Conservation (phyloP, 2,113 vertebrate species). For the Lepus europaeus region DNA sequence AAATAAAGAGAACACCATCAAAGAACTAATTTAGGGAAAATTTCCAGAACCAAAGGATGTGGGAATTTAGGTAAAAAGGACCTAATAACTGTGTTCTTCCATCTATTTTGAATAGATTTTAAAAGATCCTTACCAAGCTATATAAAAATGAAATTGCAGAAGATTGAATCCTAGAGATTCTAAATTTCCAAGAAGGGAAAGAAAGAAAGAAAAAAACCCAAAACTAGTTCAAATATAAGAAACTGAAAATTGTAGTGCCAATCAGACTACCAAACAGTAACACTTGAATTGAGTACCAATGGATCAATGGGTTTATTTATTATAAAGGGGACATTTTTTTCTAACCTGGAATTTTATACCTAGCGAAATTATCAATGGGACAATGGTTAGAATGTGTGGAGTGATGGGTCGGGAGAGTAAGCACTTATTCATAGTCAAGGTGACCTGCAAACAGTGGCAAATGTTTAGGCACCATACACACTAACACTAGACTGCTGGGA, state of each 20-base stretch:
- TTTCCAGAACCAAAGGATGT: background rate
- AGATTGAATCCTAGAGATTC: background rate
- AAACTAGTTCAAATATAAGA: background rate
- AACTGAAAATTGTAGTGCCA: constrained; percentile 18
- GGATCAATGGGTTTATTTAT: constrained; percentile 8
- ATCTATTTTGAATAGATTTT: background rate
- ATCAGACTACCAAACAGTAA: background rate
- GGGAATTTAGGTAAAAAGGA: background rate
- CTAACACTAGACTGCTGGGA: background rate
- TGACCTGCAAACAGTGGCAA: background rate
- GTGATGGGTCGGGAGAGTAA: background rate
- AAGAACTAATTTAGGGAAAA: constrained; percentile 39
- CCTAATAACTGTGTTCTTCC: background rate
- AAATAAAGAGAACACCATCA: background rate
- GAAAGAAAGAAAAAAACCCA: background rate
- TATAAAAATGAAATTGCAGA: constrained; percentile 30
- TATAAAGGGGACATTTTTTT: constrained; percentile 42
- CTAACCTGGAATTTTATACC: constrained; percentile 10
- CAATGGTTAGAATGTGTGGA: background rate
- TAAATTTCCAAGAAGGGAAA: background rate
- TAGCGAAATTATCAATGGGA: background rate
- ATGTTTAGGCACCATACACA: background rate
- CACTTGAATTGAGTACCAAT: background rate
- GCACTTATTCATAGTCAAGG: background rate
- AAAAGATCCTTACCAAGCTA: background rate